Percentiles rank a stretch among this genome's conserved stretches.
These are phyloP conservation scores for Tympanoctomys barrerae DNA, from an alignment of 2,797 vertebrate species.

Conservation along the genomic window DNA sequence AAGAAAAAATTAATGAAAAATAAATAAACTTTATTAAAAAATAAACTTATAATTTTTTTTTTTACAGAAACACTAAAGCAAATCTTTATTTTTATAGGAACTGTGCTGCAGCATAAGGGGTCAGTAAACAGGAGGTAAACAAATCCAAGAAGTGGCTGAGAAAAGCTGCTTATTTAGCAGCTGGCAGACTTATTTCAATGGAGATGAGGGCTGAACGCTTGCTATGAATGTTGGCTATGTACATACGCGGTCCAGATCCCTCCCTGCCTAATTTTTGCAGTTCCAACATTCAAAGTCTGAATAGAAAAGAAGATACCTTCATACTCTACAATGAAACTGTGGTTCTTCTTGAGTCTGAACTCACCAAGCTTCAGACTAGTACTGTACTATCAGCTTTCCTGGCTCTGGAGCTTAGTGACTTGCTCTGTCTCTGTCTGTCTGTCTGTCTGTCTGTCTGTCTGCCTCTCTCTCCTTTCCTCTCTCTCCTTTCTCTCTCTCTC, in stretches of 20 bases:
- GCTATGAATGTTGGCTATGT: not conserved
- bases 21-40: not conserved
- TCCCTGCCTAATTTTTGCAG: not conserved
- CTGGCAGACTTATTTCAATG: not conserved
- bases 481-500: not conserved
- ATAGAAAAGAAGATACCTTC: not conserved
- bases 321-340: not conserved
- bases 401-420: not conserved
- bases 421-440: too few species aligned
- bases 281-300: not conserved
- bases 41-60: constrained; percentile 21
- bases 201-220: not conserved
- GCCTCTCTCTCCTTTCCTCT: not conserved
- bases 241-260: not conserved
- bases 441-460: too few species aligned
- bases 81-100: not conserved
- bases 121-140: not conserved
- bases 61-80: not conserved
- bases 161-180: not conserved
- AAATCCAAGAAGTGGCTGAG: not conserved
- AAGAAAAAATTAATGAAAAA: too few species aligned
- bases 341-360: not conserved
- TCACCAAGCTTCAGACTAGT: not conserved
- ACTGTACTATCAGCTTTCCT: not conserved
- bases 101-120: not conserved